A percentile compares a stretch with the other conserved stretches of the same genome.
Conservation (phyloP, 2,113 vertebrate species). For the Benitochromis conjunctus region DNA sequence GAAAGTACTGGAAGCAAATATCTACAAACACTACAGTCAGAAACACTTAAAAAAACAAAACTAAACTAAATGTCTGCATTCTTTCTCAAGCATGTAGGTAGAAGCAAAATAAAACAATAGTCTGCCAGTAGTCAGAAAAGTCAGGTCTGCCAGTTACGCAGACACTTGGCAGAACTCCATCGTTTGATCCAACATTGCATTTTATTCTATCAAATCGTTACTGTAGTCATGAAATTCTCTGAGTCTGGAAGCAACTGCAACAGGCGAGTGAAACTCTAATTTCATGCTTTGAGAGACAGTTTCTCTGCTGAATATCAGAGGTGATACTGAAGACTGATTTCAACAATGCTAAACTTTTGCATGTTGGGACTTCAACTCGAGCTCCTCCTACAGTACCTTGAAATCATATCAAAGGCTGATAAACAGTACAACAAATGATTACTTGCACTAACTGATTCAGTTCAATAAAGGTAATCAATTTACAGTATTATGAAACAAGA, state of each 20-base stretch:
- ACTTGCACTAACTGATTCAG: neutral
- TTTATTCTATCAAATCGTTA: neutral
- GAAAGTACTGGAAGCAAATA: neutral
- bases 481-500: neutral
- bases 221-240: neutral
- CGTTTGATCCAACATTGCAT: neutral
- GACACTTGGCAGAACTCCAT: neutral
- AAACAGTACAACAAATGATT: neutral
- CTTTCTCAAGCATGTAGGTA: neutral
- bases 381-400: neutral
- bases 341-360: neutral
- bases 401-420: neutral
- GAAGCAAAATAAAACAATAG: neutral
- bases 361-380: neutral
- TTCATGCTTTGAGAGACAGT: neutral
- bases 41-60: neutral
- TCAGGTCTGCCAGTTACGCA: neutral
- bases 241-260: neutral
- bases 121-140: neutral
- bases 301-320: neutral
- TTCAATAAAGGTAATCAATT: neutral
- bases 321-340: neutral
- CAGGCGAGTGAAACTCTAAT: neutral
- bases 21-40: neutral
- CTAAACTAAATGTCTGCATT: neutral